Evolutionary conservation across 2,888 invertebrate species (phyloP), one percentile per base, ranked within the genome.

Genomic region (Ligdia adustata): DNA sequence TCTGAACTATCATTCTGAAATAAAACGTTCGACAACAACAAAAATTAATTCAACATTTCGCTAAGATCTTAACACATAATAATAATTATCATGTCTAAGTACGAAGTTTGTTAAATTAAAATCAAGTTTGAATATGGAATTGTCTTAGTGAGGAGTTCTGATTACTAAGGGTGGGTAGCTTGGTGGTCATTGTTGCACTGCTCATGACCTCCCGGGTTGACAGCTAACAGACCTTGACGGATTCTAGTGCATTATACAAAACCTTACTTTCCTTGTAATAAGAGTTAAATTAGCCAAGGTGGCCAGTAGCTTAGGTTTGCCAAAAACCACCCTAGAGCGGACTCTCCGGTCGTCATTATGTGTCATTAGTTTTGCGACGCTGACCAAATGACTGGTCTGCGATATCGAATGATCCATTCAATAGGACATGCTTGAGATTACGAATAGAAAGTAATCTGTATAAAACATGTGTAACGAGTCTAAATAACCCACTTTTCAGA

Each of bases 301-400:
- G 15, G 2, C 35, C 28, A 55, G 49, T 40, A 42, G 63, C 49
- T 38, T 31, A 22, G 28, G 31, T 41, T 35, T 31, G 43, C 35
- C 26, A 28, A 44, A 39, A 37, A 29, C 45, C 72, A 70, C 76
- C 81, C 86, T 75, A 78, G 72, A 73, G 69, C 78, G 75, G 74
- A 70, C 76, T 72, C 75, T 67, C 71, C 76, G 69, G 79, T 74
- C 79, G 80, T 87, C 88, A 90, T 90, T 90, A 89, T 84, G 86
- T 89, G 86, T 86, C 88, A 89, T 90, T 90, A 90, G 88, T 88
- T 89, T 88, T 87, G 89, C 89, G 88, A 90, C 88, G 83, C 84
- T 88, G 87, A 88, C 89, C 89, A 87, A 88, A 88, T 87, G 86
- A 88, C 88, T 85, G 78, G 84, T 76, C 86, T 79, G 80, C 73